Evolutionary conservation across 2,113 vertebrate species (phyloP), one percentile per base, ranked within the genome.

Genomic region (Axis porcinus): DNA sequence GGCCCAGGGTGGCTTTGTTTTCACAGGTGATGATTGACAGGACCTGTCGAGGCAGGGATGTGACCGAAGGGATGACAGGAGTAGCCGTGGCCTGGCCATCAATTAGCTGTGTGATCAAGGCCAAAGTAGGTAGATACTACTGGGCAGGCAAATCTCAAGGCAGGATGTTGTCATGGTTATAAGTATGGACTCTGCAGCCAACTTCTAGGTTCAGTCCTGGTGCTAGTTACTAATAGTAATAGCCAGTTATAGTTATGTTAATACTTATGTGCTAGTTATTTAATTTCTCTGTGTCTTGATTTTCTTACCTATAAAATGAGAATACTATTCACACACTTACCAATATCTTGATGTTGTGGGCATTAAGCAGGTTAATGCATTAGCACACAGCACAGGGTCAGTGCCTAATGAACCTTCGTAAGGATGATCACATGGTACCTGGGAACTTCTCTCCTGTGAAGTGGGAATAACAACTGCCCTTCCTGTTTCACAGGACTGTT

Each of bases 361-460:
- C 43, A 43, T 86, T 28, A 76, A 86, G 6, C 50, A 43, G 28
- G 30, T 60, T 17, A 8, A 10, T 45, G 6, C 27, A 7, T 19
- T 27, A 7, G 23, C 0, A 15, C 47, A 70, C 23, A 15, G 58
- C 7, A 17, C 21, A 17, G 0, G 4, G 25, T 7, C 74, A 12
- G 23, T 11, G 2, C 50, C 25, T 70, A 47, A 9, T 1, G 30
- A n/a, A 33, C 3, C 6, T 43, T 43, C 15, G 36, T 17, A 1
- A 14, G 4, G 1, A 2, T 43, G 43, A 33, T 3, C 0, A 11
- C 0, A 0, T 33, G 33, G 17, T 6, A 0, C 33, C 28, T 60
- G 2, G 7, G n/a, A 19, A 5, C 40, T 13, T 92, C 45, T 33
- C 19, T 86, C 6, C 45, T 45, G 45, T 8, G 45, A 7, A 50